A percentile compares a stretch with the other conserved stretches of the same genome.
These are phyloP conservation scores for Odiellus spinosus DNA, from an alignment of 2,888 invertebrate species.

Conservation along the genomic window DNA sequence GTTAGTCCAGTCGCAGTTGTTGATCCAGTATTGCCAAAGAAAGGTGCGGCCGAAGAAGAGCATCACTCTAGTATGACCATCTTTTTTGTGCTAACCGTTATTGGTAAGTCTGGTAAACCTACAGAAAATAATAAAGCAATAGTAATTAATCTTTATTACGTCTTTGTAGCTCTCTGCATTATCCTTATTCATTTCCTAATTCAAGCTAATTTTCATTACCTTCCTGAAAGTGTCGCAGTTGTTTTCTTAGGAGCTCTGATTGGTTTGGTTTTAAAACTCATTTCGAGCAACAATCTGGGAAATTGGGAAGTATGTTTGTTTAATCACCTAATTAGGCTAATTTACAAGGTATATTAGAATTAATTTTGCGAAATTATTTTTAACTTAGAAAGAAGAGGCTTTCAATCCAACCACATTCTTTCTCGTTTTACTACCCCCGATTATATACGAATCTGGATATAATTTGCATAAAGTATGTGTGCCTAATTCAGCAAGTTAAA, in stretches of 20 bases:
- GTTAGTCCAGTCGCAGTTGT: slow-evolving; percentile 20
- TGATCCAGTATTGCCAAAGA: slow-evolving; percentile 47
- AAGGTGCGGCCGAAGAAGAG: slow-evolving; percentile 84
- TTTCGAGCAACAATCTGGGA: slow-evolving; percentile 72
- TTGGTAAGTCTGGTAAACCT: slow-evolving; percentile 34
- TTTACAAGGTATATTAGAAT: background rate
- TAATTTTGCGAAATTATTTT: slow-evolving; percentile 4
- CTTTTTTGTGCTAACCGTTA: slow-evolving; percentile 89
- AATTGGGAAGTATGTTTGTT: slow-evolving; percentile 52
- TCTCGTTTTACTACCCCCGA: slow-evolving; percentile 85
- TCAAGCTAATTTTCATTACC: slow-evolving; percentile 84
- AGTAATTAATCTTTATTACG: slow-evolving; percentile 1
- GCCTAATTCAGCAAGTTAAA: no score
- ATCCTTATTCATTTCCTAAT: slow-evolving; percentile 85
- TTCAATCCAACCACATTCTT: slow-evolving; percentile 98
- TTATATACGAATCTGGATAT: slow-evolving; percentile 98
- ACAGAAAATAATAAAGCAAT: background rate
- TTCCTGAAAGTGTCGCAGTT: slow-evolving; percentile 94
- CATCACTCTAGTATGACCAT: slow-evolving; percentile 93
- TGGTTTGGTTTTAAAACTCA: slow-evolving; percentile 72
- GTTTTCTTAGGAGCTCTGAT: slow-evolving; percentile 87
- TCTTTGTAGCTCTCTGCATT: slow-evolving; percentile 60
- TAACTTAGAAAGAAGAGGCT: slow-evolving; percentile 72
- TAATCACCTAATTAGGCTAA: background rate
- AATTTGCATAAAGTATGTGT: slow-evolving; percentile 79